phyloP scores from a whole-genome alignment of 2,113 vertebrate genomes.

The Nestor notabilis region DNA sequence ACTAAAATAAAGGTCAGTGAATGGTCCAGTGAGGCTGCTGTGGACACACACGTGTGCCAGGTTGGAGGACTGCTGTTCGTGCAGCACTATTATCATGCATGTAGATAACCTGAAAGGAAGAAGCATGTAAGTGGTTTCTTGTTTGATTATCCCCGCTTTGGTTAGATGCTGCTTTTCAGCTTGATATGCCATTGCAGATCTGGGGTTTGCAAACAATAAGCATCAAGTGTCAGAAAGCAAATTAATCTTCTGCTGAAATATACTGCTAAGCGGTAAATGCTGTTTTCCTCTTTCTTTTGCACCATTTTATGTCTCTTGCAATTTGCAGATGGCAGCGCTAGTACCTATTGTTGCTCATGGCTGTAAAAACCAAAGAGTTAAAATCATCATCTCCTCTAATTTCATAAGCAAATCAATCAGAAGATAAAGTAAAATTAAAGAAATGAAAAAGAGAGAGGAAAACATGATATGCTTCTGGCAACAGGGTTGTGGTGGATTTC shows the following conservation, averaged over 20 bases:
- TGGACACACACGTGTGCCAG: accelerated
- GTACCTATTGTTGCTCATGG: neutral
- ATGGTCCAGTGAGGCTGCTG: neutral
- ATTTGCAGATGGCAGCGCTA: constrained; percentile 23
- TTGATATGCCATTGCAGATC: neutral
- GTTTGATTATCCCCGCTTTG: neutral
- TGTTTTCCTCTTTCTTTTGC: neutral
- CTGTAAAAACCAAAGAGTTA: constrained; percentile 49
- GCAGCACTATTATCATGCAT: accelerated
- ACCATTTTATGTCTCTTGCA: constrained; percentile 4
- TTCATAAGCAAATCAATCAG: constrained; percentile 33
- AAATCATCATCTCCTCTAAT: constrained; percentile 39
- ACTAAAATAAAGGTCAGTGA: neutral
- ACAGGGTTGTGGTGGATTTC: constrained; percentile 12
- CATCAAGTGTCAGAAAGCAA: constrained; percentile 19
- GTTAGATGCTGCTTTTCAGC: constrained; percentile 22
- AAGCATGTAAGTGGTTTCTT: neutral
- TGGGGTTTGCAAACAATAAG: constrained; percentile 39
- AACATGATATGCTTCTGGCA: constrained; percentile 1
- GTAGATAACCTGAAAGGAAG: neutral
- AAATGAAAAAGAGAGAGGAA: neutral
- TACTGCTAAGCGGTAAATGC: neutral
- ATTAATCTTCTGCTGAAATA: constrained; percentile 40
- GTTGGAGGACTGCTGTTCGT: neutral
- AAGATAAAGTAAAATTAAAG: constrained; percentile 32